Evolutionary conservation across 2,888 invertebrate species (phyloP).

Genomic region (Melinaea menophilus): DNA sequence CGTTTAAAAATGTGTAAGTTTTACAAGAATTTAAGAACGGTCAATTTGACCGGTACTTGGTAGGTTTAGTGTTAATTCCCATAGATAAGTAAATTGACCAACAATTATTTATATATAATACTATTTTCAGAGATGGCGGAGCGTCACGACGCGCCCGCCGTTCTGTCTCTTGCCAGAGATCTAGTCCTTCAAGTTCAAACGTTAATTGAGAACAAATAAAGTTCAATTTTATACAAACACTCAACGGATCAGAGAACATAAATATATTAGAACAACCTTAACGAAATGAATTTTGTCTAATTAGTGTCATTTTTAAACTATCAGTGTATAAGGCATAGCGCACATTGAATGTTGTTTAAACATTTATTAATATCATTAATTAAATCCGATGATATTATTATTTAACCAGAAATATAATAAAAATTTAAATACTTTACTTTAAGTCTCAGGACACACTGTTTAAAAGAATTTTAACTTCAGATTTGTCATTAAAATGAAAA

Average conservation of each 20-base stretch:
- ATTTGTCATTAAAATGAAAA: background rate
- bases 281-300: conserved; percentile 13
- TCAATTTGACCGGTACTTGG: too few species aligned
- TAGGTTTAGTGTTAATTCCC: too few species aligned
- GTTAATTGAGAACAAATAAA: conserved; percentile 93
- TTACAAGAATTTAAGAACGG: too few species aligned
- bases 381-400: too few species aligned
- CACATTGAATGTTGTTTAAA: conserved; percentile 12
- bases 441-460: too few species aligned
- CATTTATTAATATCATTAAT: background rate
- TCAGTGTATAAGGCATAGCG: conserved; percentile 15
- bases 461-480: background rate
- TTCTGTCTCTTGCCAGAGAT: conserved; percentile 89
- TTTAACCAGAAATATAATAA: too few species aligned
- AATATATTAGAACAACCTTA: conserved; percentile 23
- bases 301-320: conserved; percentile 13
- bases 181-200: conserved; percentile 93
- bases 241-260: conserved; percentile 15
- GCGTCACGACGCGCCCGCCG: conserved; percentile 90
- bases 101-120: conserved; percentile 1
- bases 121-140: conserved; percentile 95
- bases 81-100: background rate
- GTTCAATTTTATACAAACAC: conserved; percentile 15
- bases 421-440: too few species aligned
- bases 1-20: too few species aligned